These are phyloP conservation scores for Lamprologus callipterus DNA, from an alignment of 2,113 vertebrate species.

Conservation along the genomic window DNA sequence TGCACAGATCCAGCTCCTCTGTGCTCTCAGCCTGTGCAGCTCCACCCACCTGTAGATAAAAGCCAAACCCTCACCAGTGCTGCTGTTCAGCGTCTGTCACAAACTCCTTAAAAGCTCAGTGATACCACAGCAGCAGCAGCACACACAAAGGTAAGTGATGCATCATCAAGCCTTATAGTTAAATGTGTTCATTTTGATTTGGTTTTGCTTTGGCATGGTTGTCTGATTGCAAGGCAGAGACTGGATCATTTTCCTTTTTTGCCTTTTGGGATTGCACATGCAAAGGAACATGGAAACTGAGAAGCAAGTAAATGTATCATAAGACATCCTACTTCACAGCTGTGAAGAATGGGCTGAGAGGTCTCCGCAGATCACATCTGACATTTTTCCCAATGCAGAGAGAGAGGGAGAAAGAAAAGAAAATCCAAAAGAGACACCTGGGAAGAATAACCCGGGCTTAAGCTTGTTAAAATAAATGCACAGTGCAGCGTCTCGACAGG, in stretches of 20 bases:
- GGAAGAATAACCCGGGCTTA: slow-evolving; percentile 30
- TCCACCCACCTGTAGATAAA: slow-evolving; percentile 96
- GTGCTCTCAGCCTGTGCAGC: slow-evolving; percentile 38
- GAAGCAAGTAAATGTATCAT: neutral
- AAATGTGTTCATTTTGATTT: neutral
- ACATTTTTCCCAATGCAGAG: neutral
- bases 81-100: slow-evolving; percentile 75
- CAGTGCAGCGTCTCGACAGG: slow-evolving; percentile 18
- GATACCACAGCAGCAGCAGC: slow-evolving; percentile 55
- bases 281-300: neutral
- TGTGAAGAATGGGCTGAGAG: neutral
- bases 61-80: slow-evolving; percentile 81
- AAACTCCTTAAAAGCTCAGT: slow-evolving; percentile 64
- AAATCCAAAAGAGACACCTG: slow-evolving; percentile 27
- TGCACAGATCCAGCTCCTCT: slow-evolving; percentile 5
- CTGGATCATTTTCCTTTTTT: neutral
- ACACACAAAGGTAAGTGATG: slow-evolving; percentile 76
- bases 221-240: neutral
- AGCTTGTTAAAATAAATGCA: slow-evolving; percentile 40
- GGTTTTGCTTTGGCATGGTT: neutral
- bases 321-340: neutral
- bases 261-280: neutral
- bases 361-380: neutral
- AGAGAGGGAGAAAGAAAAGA: neutral
- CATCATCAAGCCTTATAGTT: neutral